Evolutionary conservation across 1,140 invertebrate species (phyloP), one percentile per base, ranked within the genome.

Genomic region (Pogonomyrmex californicus): DNA sequence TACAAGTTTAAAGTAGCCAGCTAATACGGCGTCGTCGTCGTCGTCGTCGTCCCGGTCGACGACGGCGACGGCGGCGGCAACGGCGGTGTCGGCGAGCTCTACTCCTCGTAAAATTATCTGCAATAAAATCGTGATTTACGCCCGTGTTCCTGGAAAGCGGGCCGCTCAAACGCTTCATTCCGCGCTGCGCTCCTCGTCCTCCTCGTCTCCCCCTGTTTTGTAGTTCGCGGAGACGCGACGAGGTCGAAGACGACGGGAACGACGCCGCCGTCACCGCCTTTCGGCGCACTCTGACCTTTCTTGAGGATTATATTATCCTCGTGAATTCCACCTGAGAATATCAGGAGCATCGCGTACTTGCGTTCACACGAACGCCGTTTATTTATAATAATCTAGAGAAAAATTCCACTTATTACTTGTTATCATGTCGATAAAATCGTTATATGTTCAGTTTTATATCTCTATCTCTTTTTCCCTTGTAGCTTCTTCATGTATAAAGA

Each of bases 41-140:
- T 77, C 51, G 75, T 44, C 56, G 44, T 10, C 86, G 47, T 10
- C 71, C 23, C 23, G 0, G 36, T 9, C 60, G 38, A 14, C 47
- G 33, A 6, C 76, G 83, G 56, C 77, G 82, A 30, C 51, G 77
- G 44, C 71, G 62, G 49, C 77, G 66, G 73, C 77, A 71, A 65
- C 85, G 85, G 71, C 65, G 77, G 77, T 56, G 54, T 51, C 85
- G 63, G 81, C 86, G 68, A 79, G 87, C 87, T 85, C 85, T 62
- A 73, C 87, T 91, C 88, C 91, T 93, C 93, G 92, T 93, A 93
- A 93, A 93, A 93, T 93, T 93, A 93, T 93, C 93, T 87, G 92
- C 90, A 93, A 93, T 93, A 93, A 93, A 93, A 93, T 91, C 91
- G 83, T 93, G 93, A 93, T 93, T 93, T 93, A 93, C 91, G 86